Evolutionary conservation across 2,797 vertebrate genomes (phyloP).

Genomic region (Martes flavigula): DNA sequence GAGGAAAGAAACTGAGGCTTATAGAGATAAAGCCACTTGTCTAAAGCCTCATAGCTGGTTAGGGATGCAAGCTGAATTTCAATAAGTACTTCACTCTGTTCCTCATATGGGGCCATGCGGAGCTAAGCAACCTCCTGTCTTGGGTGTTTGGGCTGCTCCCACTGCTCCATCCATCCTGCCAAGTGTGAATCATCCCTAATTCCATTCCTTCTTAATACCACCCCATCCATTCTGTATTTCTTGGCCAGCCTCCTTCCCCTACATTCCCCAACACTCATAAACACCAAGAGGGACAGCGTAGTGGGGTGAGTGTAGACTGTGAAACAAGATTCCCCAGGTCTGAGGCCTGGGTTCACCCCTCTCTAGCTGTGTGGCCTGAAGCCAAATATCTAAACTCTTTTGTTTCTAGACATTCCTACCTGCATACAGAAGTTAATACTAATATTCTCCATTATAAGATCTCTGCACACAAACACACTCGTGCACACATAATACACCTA

Average conservation of each 20-base stretch:
- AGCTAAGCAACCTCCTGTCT: not conserved
- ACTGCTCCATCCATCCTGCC: too few species aligned
- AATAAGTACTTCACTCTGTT: fast-evolving
- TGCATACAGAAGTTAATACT: not conserved
- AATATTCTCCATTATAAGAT: not conserved
- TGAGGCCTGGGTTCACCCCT: not conserved
- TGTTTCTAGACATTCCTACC: not conserved
- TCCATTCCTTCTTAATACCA: not conserved
- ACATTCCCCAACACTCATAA: not conserved
- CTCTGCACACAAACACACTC: too few species aligned
- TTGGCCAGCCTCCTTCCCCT: not conserved
- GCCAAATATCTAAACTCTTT: not conserved
- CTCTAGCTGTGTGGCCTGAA: not conserved
- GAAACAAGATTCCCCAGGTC: not conserved
- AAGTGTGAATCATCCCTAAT: not conserved
- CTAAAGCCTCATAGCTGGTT: not conserved
- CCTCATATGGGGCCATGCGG: not conserved
- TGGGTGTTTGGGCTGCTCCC: not conserved
- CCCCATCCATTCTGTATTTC: not conserved
- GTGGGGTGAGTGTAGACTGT: too few species aligned
- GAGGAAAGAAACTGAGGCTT: not conserved
- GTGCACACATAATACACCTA: not conserved
- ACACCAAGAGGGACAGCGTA: too few species aligned
- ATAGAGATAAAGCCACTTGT: not conserved
- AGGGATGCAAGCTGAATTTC: not conserved